These are phyloP conservation scores for Melanostigma gelatinosum DNA, from an alignment of 2,113 vertebrate genomes.

Conservation along the genomic window DNA sequence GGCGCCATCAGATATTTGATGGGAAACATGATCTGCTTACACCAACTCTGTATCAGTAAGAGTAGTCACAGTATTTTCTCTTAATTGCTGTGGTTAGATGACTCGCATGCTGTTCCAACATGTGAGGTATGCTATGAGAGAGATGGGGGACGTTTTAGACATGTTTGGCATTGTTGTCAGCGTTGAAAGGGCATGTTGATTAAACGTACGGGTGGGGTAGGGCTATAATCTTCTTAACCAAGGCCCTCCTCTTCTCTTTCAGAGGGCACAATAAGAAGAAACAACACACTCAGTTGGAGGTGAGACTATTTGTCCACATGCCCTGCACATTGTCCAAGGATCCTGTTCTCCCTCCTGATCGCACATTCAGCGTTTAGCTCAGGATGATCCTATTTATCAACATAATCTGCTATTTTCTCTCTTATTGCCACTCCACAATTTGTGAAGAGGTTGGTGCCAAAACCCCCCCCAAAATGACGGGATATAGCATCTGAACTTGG, in stretches of 20 bases:
- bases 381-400: conserved; percentile 75
- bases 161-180: conserved; percentile 83
- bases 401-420: conserved; percentile 67
- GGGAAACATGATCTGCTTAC: conserved; percentile 19
- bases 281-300: conserved; percentile 84
- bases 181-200: conserved; percentile 86
- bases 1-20: conserved; percentile 35
- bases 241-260: conserved; percentile 83
- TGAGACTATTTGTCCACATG: conserved; percentile 82
- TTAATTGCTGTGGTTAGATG: conserved; percentile 59
- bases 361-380: conserved; percentile 74
- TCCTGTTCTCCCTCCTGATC: conserved; percentile 74
- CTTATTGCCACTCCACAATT: conserved; percentile 47
- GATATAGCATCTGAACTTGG: not conserved
- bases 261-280: conserved; percentile 81
- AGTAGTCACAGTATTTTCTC: conserved; percentile 34
- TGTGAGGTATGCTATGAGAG: conserved; percentile 78
- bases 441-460: conserved; percentile 44
- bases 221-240: conserved; percentile 85
- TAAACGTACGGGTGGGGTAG: conserved; percentile 83
- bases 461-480: not conserved
- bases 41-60: conserved; percentile 7
- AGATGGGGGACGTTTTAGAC: conserved; percentile 76
- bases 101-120: conserved; percentile 70
- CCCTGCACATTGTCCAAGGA: conserved; percentile 71